A percentile compares a stretch with the other conserved stretches of the same genome.
phyloP scores from a whole-genome alignment of 2,797 vertebrate species.

The Hydrolagus colliei region DNA sequence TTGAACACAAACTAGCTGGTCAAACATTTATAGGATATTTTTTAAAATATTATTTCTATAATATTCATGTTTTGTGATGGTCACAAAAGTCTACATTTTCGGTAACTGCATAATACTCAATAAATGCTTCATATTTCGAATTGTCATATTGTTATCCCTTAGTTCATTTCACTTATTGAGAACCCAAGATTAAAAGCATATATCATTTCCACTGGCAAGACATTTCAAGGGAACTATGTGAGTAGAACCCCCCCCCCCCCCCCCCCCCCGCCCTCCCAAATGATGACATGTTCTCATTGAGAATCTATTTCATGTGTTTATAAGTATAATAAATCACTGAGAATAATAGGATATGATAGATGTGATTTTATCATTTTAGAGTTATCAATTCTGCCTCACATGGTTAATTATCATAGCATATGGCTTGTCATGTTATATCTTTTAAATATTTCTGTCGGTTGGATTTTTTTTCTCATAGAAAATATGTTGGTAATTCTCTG shows the following conservation, averaged over 20 bases:
- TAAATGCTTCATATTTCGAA: no score
- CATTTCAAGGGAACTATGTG: neutral
- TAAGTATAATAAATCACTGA: neutral
- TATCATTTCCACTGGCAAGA: neutral
- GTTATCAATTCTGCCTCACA: neutral
- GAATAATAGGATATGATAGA: neutral
- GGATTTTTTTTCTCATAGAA: neutral
- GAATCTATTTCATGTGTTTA: neutral
- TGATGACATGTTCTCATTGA: neutral
- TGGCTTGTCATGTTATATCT: neutral
- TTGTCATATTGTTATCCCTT: no score
- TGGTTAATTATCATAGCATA: neutral
- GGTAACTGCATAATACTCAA: no score
- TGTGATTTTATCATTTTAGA: neutral
- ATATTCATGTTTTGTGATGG: no score
- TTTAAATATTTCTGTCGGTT: neutral
- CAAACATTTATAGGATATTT: no score
- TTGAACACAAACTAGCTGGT: no score
- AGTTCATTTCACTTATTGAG: no score
- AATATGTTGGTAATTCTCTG: neutral
- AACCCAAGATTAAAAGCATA: no score
- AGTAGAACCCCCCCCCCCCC: neutral
- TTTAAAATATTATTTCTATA: no score
- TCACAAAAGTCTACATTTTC: no score
- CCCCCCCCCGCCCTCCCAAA: neutral